Evolutionary conservation across 2,888 invertebrate species (phyloP), one percentile per base, ranked within the genome.

Genomic region (Exocentrus adspersus): DNA sequence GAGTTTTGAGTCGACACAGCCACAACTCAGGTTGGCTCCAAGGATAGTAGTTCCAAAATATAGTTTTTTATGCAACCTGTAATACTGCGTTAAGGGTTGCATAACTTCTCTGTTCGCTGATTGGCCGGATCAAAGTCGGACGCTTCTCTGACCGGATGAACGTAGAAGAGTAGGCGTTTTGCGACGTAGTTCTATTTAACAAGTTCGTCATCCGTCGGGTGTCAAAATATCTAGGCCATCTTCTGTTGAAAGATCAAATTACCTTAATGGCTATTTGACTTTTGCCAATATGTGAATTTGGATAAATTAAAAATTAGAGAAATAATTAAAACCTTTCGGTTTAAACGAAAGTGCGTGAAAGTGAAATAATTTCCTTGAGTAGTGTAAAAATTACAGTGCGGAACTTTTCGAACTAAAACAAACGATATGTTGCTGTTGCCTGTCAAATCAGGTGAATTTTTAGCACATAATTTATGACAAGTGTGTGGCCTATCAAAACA

Each of bases 381-480:
- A 21, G 17, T 32, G 12, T 54, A 60, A 53, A 10, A 46, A 17
- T 57, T 24, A 45, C 24, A 45, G 57, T 54, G 43, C 17, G n/a
- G n/a, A n/a, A n/a, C 19, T 19, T 45, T 7, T 57, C 10, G 19
- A 20, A 32, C 12, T 46, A 57, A 57, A 43, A 59, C 50, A 59
- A 77, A 78, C 84, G 86, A 82, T 81, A 87, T 87, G 87, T 81
- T 79, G 84, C 79, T 87, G 87, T 81, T 79, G 84, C 79, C 82
- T 81, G 79, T 82, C 80, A 80, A 79, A 80, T 79, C 81, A 81
- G 81, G 82, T 81, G 83, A 80, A 78, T 79, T 79, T 77, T 81
- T 79, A 72, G 81, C 80, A 78, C 79, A 77, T 81, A 82, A 82
- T 78, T 85, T 81, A 83, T 86, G 84, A 85, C 75, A 65, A 72